Base-by-base conservation (phyloP, 2,113 vertebrate genomes). In the Chamaetylas fuelleborni region DNA sequence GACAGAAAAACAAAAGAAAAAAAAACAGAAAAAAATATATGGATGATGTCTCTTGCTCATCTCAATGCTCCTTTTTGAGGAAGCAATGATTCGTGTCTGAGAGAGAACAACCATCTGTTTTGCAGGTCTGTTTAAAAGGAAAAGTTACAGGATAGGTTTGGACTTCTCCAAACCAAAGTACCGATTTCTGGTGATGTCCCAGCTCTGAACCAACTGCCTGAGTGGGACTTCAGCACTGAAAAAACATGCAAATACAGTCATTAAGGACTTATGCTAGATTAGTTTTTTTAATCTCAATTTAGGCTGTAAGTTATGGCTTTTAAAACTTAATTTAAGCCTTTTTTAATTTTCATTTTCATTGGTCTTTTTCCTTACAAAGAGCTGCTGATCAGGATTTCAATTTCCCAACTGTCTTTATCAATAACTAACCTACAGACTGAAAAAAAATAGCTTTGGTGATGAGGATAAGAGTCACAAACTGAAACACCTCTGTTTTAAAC, bases 1-100 rank as follows among this genome's bases (percentile, higher is more conserved):
- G 96, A 98, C 98, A 98, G 94, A 98, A 98, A 98, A 98, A 98
- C 97, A 98, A 97, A 98, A 97, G 98, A 98, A 98, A 98, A 73
- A 34, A 48, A 51, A 81, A 98, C 45, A 93, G 94, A 95, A 78
- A 97, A 95, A 95, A 96, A 98, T 98, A 99, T 98, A 99, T 98
- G 98, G 98, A 98, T 99, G 98, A 98, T 92, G 98, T 97, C 97
- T 98, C 96, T 98, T 96, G 97, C 96, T 98, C 96, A 95, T 96
- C 95, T 96, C 94, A 98, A 95, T 62, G 97, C 94, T 97, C 97
- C 97, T 94, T 97, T 96, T 96, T 89, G 97, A 98, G 98, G 98
- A 98, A 90, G 98, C 97, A 98, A 94, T 97, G 97, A 96, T 97
- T 92, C 74, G 90, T 96, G 96, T 97, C 97, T 97, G 96, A 98